These are phyloP conservation scores for Heliconius charithonia DNA, from an alignment of 2,888 invertebrate species.

Conservation along the genomic window DNA sequence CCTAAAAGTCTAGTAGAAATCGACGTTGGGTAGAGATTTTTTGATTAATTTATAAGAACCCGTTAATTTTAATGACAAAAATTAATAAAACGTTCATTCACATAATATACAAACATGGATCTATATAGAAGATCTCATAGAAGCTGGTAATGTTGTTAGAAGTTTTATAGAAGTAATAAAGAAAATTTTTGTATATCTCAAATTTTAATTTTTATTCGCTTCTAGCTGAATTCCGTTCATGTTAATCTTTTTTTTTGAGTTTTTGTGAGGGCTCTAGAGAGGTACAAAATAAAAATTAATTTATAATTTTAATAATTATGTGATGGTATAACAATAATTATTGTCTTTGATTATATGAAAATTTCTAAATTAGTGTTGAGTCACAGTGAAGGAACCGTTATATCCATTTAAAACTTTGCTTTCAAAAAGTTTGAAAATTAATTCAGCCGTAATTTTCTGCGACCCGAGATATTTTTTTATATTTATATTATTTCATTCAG, in stretches of 20 bases:
- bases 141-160: background rate
- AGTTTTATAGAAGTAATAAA: background rate
- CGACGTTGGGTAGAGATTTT: background rate
- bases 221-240: no score
- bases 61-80: background rate
- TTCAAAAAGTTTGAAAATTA: constrained; percentile 41
- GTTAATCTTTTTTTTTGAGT: no score
- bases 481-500: constrained; percentile 28
- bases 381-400: constrained; percentile 33
- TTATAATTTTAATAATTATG: background rate
- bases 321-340: background rate
- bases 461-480: constrained; percentile 37
- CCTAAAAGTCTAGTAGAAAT: constrained; percentile 3
- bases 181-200: no score
- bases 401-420: constrained; percentile 42
- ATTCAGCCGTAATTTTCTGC: constrained; percentile 34
- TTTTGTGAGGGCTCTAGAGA: no score
- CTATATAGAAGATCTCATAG: no score
- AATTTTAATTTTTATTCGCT: no score
- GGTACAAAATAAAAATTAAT: no score
- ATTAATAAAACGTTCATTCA: background rate
- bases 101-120: background rate
- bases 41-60: background rate
- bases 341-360: background rate
- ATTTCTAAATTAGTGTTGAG: constrained; percentile 2